Base-by-base conservation (phyloP, 2,797 vertebrate genomes). In the Gallinago solitaria region DNA sequence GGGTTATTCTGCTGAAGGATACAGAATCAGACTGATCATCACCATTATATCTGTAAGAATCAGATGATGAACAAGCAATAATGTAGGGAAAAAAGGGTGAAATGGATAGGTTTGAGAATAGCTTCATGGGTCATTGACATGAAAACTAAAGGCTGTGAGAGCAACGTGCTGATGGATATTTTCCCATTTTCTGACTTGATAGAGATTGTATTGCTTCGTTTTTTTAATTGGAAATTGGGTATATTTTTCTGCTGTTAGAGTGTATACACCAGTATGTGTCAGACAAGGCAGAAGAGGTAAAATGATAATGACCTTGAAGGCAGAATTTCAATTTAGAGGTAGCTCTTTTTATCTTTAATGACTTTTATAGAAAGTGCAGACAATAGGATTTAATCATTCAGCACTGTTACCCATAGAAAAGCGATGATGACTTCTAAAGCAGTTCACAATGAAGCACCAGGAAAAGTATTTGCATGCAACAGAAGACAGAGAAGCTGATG, bases 331-430 rank as follows among this genome's bases (percentile, higher is more conserved):
- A 57, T 93, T 87, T 89, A 41, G 81, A 95, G 48, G 75, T 83
- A 84, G 45, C 17, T 94, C 86, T 83, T 95, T 92, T 93, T 76
- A 87, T 94, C 91, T 94, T 86, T 85, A 95, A 93, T 85, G 88
- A 81, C 75, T 92, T 95, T 90, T 84, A 95, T 53, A 87, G 71
- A 80, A 96, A 94, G 88, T 64, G 32, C 53, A 92, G 91, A 89
- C 81, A 89, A 81, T 77, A 48, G 71, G 86, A 90, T 93, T 95
- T 95, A 95, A 91, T 96, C 78, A 89, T 92, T 96, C 91, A 89
- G 68, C 41, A 45, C 68, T 57, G 71, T 71, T 94, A 82, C 68
- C 71, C 89, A 43, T 37, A 91, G 33, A 76, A 91, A 92, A 94
- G 82, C 61, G 69, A 94, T 80, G 57, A 84, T 0, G 9, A 64